Evolutionary conservation across 2,113 vertebrate genomes (phyloP), one percentile per base, ranked within the genome.

Genomic region (Coreoperca whiteheadi): DNA sequence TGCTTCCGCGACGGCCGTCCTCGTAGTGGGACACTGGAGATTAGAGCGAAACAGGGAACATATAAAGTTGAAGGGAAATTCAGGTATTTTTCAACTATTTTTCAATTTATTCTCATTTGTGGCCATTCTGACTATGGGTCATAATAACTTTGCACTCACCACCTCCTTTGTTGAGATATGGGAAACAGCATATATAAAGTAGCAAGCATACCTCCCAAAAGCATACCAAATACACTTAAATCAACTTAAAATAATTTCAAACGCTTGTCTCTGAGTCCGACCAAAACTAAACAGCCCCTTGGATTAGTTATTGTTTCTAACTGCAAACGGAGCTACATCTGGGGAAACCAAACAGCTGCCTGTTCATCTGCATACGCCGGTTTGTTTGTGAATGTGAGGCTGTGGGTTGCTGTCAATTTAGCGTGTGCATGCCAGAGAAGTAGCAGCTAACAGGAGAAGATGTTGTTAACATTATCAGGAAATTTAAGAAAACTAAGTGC

Each of bases 11-110:
- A 2, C 95, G 95, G 7, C 92, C 94, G 1, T 94, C 95, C 32
- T 94, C 93, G 2, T 92, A 95, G 64, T 91, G 93, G 66, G 96
- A 95, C 78, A 95, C 96, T 96, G 81, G 28, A 73, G 65, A 54
- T 74, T 9, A 75, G 18, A 83, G 69, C 18, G 68, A 57, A 89
- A 20, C 21, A 66, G 21, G 1, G 14, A 51, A 51, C 6, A n/a
- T 16, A 2, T 63, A 10, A 37, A 9, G n/a, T 53, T 18, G 32
- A 43, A 39, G 12, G 18, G 16, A n/a, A 48, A 51, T 28, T 61
- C 8, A 20, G 25, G 2, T 41, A 20, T 4, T 75, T 69, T 32
- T 18, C 8, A 39, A 15, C 3, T 5, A 3, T n/a, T n/a, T n/a
- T n/a, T n/a, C n/a, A n/a, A n/a, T n/a, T n/a, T 59, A 10, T 28